phyloP scores from a whole-genome alignment of 2,888 invertebrate species.

The Orthosia gothica region DNA sequence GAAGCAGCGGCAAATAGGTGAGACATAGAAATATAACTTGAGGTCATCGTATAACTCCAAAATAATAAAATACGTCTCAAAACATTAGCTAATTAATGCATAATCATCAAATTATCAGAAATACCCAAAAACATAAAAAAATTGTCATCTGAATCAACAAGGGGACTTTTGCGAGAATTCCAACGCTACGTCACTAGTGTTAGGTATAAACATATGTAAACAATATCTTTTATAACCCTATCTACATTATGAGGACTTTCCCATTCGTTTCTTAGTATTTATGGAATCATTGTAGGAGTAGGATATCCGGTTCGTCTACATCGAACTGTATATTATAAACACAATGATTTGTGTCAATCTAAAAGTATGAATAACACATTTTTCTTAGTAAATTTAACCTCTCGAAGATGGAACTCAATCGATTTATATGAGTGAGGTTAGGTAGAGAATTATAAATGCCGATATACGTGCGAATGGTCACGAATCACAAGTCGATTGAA shows the following conservation, averaged over 20 bases:
- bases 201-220: constrained; percentile 8
- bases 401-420: not conserved
- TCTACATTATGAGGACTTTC: constrained; percentile 32
- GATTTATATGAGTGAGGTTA: not conserved
- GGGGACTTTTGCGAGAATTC: constrained; percentile 13
- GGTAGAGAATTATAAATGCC: constrained; percentile 14
- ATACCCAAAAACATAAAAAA: constrained; percentile 1
- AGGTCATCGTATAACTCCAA: no score
- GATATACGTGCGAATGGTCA: constrained; percentile 30
- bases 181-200: not conserved
- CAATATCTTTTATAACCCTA: not conserved
- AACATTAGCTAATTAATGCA: constrained; percentile 1
- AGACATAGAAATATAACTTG: no score
- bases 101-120: constrained; percentile 9
- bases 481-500: constrained; percentile 27
- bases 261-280: constrained; percentile 20
- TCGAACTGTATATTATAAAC: constrained; percentile 5
- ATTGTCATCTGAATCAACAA: not conserved
- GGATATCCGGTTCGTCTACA: constrained; percentile 49
- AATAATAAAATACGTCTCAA: not conserved
- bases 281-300: constrained; percentile 12
- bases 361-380: constrained; percentile 8
- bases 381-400: constrained; percentile 30
- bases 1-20: no score
- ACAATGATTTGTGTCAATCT: constrained; percentile 1